These are phyloP conservation scores for Dorcus hopei DNA, from an alignment of 2,888 invertebrate genomes.

Conservation along the genomic window DNA sequence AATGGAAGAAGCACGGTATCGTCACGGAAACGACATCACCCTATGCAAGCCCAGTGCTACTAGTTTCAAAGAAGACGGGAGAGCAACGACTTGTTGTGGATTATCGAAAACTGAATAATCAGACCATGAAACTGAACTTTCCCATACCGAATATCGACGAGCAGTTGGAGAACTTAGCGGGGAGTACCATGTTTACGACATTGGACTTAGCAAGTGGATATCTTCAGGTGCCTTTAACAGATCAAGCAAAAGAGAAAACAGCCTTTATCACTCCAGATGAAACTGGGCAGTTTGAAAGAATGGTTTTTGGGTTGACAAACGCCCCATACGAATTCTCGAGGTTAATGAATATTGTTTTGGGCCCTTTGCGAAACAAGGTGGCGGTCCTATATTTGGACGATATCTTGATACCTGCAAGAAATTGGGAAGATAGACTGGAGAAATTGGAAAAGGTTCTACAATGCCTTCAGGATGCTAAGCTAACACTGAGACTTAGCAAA, in stretches of 20 bases:
- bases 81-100: conserved; percentile 18
- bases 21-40: conserved; percentile 22
- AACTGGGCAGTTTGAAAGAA: neutral
- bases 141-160: conserved; percentile 22
- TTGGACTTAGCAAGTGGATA: conserved; percentile 10
- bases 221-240: conserved; percentile 10
- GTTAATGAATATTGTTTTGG: conserved; percentile 1
- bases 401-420: neutral
- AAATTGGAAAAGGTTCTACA: conserved; percentile 11
- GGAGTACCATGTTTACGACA: conserved; percentile 14
- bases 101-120: conserved; percentile 20
- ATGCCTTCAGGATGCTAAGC: conserved; percentile 14
- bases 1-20: conserved; percentile 22
- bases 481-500: conserved; percentile 34
- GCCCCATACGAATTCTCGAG: conserved; percentile 1
- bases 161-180: too few species aligned
- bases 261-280: too few species aligned
- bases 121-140: conserved; percentile 18
- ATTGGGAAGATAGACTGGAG: neutral
- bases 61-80: conserved; percentile 22
- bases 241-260: conserved; percentile 12
- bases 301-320: too few species aligned
- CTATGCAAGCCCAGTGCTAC: conserved; percentile 23
- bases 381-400: conserved; percentile 7
- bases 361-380: neutral